Percentiles rank a stretch among this genome's conserved stretches.
Conservation (phyloP, 37 sponge, comb jelly and placozoan species). For the Lycopodina hypogea region DNA sequence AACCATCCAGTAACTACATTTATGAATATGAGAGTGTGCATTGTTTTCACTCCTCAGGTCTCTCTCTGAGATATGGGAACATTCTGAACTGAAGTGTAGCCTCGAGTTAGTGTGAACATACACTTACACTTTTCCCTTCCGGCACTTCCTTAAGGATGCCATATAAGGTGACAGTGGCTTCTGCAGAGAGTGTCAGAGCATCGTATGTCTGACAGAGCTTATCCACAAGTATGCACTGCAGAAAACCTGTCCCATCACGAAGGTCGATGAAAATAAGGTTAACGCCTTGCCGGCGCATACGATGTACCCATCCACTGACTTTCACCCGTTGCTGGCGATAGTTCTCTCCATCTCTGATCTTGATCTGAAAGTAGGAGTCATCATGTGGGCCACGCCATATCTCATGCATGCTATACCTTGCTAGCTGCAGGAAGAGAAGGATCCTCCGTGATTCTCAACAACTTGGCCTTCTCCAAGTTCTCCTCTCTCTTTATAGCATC, state of each 20-base stretch:
- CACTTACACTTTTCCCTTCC: conserved; percentile 75
- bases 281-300: conserved; percentile 85
- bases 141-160: conserved; percentile 73
- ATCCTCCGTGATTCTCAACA: conserved; percentile 66
- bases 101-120: too few species aligned
- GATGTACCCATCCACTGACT: conserved; percentile 93
- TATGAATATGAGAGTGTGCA: too few species aligned
- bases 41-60: too few species aligned
- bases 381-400: too few species aligned
- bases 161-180: conserved; percentile 75
- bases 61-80: too few species aligned
- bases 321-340: conserved; percentile 54
- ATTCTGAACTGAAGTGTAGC: too few species aligned
- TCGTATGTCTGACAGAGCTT: conserved; percentile 87
- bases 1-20: too few species aligned
- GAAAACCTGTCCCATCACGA: conserved; percentile 94
- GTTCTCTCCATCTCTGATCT: conserved; percentile 56
- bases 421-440: conserved; percentile 69
- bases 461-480: conserved; percentile 87
- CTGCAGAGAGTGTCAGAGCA: conserved; percentile 79
- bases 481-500: conserved; percentile 73
- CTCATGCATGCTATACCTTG: conserved; percentile 14
- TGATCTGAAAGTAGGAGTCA: conserved; percentile 22
- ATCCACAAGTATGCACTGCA: conserved; percentile 90
- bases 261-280: conserved; percentile 84